phyloP scores from a whole-genome alignment of 2,113 vertebrate species.

The Hippocampus mohnikei region DNA sequence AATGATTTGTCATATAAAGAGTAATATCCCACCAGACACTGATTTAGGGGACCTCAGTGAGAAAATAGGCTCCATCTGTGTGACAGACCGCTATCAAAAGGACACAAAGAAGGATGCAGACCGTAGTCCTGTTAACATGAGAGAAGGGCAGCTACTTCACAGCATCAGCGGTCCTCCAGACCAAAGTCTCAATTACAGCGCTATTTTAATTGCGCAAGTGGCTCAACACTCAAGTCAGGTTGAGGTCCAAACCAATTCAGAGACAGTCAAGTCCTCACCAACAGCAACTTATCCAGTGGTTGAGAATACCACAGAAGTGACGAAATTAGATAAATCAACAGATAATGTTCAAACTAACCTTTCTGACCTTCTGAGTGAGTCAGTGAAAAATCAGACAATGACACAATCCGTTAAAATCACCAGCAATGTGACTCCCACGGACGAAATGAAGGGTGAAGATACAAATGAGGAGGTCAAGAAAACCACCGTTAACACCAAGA shows the following conservation, averaged over 20 bases:
- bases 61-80: slow-evolving; percentile 5
- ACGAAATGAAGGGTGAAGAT: slow-evolving; percentile 2
- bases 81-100: slow-evolving; percentile 13
- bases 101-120: slow-evolving; percentile 3
- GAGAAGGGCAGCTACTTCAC: not conserved
- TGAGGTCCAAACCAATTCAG: slow-evolving; percentile 6
- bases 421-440: not conserved
- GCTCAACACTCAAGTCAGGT: not conserved
- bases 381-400: not conserved
- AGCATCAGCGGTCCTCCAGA: not conserved
- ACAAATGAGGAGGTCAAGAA: not conserved
- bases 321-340: not conserved
- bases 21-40: slow-evolving; percentile 15
- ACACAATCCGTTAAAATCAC: not conserved
- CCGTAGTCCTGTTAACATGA: not conserved
- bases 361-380: slow-evolving; percentile 3
- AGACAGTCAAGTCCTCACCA: not conserved
- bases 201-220: not conserved
- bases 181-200: not conserved
- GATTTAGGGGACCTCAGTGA: slow-evolving; percentile 28
- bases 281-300: not conserved
- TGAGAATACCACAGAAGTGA: slow-evolving; percentile 11
- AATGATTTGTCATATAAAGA: slow-evolving; percentile 29
- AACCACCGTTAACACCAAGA: not conserved
- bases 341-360: not conserved